phyloP scores from a whole-genome alignment of 2,888 invertebrate genomes.

The Temnothorax ravouxi region DNA sequence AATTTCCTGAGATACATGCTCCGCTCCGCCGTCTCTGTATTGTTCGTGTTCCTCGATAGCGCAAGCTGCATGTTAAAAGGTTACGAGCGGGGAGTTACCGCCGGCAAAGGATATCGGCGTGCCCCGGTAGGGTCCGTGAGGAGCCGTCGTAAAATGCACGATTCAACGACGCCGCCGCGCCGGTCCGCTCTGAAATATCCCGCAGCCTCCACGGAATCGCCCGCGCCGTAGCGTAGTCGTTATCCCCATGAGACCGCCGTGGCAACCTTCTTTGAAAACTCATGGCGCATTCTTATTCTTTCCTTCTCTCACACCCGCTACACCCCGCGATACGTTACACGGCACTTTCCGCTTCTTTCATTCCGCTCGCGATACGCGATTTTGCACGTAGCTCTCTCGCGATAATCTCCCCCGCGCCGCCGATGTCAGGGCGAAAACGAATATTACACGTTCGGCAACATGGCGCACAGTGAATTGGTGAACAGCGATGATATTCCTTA shows the following conservation, averaged over 20 bases:
- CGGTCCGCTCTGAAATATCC: slow-evolving; percentile 63
- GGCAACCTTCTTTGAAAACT: slow-evolving; percentile 63
- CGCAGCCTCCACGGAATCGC: slow-evolving; percentile 62
- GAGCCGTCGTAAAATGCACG: slow-evolving; percentile 66
- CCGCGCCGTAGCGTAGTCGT: slow-evolving; percentile 25
- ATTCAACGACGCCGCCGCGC: slow-evolving; percentile 54
- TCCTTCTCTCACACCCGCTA: not conserved
- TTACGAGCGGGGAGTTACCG: not conserved
- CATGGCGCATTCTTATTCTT: slow-evolving; percentile 20
- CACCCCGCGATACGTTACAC: slow-evolving; percentile 31
- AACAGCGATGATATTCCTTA: slow-evolving; percentile 13
- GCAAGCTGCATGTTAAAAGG: slow-evolving; percentile 44
- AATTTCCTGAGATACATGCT: slow-evolving; percentile 17
- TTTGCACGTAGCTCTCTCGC: slow-evolving; percentile 26
- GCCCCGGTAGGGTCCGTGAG: slow-evolving; percentile 30
- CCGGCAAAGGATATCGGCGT: slow-evolving; percentile 43
- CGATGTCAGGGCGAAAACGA: not conserved
- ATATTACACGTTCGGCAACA: not conserved
- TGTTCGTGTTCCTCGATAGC: slow-evolving; percentile 36
- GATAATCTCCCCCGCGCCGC: slow-evolving; percentile 22
- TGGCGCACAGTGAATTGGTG: not conserved
- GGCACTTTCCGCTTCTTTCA: slow-evolving; percentile 33
- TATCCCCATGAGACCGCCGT: slow-evolving; percentile 61
- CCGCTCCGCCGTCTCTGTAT: slow-evolving; percentile 3
- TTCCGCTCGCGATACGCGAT: slow-evolving; percentile 38